Evolutionary conservation across 1,140 invertebrate genomes (phyloP), one percentile per base, ranked within the genome.

Genomic region (Agraylea sexmaculata): DNA sequence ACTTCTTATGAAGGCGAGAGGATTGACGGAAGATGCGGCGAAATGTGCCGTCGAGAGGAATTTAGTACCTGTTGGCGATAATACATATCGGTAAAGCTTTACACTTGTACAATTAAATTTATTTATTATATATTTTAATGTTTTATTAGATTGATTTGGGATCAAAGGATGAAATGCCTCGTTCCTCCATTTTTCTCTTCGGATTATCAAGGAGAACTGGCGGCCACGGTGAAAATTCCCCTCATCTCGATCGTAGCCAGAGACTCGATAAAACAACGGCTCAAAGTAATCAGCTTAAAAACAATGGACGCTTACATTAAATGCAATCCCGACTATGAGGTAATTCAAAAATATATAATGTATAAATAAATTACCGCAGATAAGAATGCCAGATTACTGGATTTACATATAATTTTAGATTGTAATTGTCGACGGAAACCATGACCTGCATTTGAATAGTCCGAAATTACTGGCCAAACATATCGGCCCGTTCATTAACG

Each of bases 391-490:
- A 33, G 16, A 16, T 31, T 31, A 13, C 29, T 11, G 15, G 8
- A 22, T 37, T 7, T 15, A 15, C 6, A 22, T 22, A 11, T 5
- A 17, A 17, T 5, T 12, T 8, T 12, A 42, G 4, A n/a, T 43
- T 3, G 32, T 37, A n/a, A n/a, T 49, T 8, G 40, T 49, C 16
- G 32, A 45, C 20, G 47, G 47, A 11, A 45, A 45, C 25, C 47
- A 49, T 31, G 47, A 49, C 23, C 43, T 49, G 1, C 47, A 49
- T 42, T 15, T 49, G 15, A 49, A 49, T 16, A 36, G 22, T 1
- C 47, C 43, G 3, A 33, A 36, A 19, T 2, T 18, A 18, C 33
- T 49, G 1, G 43, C 40, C 2, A 4, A 13, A 10, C 17, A 39
- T 12, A 37, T 49, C 0, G 33, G 35, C 5, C 25, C 33, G 6